Conservation (phyloP, 2,113 vertebrate species). For the Podiceps cristatus region DNA sequence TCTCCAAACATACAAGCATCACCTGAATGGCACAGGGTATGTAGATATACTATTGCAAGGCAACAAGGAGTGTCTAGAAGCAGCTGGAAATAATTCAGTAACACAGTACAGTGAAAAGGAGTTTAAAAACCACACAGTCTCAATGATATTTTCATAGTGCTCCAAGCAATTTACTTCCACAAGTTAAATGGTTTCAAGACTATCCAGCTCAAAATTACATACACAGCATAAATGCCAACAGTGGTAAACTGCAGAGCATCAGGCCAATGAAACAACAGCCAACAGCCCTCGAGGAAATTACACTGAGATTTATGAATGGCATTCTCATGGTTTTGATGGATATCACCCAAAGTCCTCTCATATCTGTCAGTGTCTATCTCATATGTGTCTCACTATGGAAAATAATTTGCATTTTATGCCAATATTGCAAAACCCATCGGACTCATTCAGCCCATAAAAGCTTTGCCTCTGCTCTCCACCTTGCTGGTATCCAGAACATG, state of each 20-base stretch:
- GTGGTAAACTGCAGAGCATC: constrained; percentile 59
- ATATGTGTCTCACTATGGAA: background rate
- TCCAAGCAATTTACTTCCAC: constrained; percentile 88
- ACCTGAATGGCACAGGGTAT: constrained; percentile 3
- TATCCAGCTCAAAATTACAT: constrained; percentile 77
- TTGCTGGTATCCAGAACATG: background rate
- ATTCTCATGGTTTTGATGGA: background rate
- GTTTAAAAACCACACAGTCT: constrained; percentile 89
- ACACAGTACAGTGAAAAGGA: constrained; percentile 80
- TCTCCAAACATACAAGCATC: background rate
- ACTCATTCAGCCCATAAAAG: background rate
- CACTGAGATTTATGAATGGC: constrained; percentile 60
- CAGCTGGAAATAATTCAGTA: constrained; percentile 95
- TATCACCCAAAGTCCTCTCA: background rate
- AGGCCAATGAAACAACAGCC: constrained; percentile 66
- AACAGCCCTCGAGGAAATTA: constrained; percentile 65
- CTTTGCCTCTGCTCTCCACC: background rate
- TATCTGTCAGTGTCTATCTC: background rate
- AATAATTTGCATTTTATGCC: background rate
- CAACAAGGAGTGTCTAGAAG: constrained; percentile 80
- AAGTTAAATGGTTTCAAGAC: constrained; percentile 80
- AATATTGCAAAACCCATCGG: background rate
- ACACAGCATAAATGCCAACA: constrained; percentile 60
- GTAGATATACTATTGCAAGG: constrained; percentile 43
- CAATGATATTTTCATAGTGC: constrained; percentile 89